Conservation (phyloP, 2,797 vertebrate genomes). For the Argyrosomus regius region DNA sequence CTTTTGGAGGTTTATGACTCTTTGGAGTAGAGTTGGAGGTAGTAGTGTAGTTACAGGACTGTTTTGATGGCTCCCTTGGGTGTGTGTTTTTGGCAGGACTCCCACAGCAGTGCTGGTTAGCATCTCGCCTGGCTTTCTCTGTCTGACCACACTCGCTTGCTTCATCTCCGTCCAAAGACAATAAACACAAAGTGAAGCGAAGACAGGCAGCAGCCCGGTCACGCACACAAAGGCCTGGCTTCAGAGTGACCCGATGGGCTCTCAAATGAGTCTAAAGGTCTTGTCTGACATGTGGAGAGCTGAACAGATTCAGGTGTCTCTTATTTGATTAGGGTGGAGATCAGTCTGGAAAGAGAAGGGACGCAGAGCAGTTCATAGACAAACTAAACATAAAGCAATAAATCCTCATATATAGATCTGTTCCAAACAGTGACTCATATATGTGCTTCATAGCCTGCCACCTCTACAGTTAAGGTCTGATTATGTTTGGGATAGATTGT, state of each 20-base stretch:
- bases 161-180: constrained; percentile 74
- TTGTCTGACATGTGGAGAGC: constrained; percentile 14
- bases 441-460: background rate
- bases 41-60: constrained; percentile 33
- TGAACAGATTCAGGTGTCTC: constrained; percentile 22
- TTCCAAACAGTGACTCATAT: constrained; percentile 25
- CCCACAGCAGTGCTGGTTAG: constrained; percentile 33
- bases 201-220: constrained; percentile 50
- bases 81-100: constrained; percentile 58
- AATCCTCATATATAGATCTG: background rate
- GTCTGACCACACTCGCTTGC: constrained; percentile 35
- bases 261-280: background rate
- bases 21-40: constrained; percentile 39
- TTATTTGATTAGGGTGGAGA: background rate
- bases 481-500: background rate
- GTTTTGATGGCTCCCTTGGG: constrained; percentile 50
- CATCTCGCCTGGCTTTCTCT: constrained; percentile 52
- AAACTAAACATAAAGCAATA: constrained; percentile 11
- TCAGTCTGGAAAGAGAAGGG: background rate
- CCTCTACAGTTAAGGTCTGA: constrained; percentile 17
- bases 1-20: constrained; percentile 47
- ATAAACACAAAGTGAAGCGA: constrained; percentile 60
- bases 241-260: constrained; percentile 25
- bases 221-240: constrained; percentile 15
- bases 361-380: background rate